Conservation (phyloP, 2,888 invertebrate genomes). For the Hyposoter dolosus region DNA sequence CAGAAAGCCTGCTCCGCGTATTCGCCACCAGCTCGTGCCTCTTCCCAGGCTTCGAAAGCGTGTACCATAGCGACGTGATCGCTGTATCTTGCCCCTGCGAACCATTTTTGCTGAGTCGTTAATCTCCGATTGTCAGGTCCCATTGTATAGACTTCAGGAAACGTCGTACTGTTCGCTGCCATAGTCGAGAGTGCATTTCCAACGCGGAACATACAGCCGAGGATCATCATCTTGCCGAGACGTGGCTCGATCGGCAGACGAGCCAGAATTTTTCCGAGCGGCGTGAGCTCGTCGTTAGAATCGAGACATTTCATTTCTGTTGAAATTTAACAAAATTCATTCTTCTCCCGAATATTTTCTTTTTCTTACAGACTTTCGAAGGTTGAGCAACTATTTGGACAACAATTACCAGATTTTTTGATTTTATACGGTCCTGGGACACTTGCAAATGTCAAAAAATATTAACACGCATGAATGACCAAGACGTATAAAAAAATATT, state of each 20-base stretch:
- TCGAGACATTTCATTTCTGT: conserved; percentile 97
- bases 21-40: conserved; percentile 89
- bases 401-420: too few species aligned
- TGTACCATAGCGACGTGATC: conserved; percentile 98
- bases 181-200: conserved; percentile 97
- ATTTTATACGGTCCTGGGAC: too few species aligned
- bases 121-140: conserved; percentile 91
- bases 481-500: too few species aligned
- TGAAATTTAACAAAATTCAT: not conserved
- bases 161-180: conserved; percentile 97
- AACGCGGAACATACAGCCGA: conserved; percentile 95
- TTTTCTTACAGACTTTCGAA: too few species aligned
- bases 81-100: conserved; percentile 94
- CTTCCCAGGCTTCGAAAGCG: conserved; percentile 94
- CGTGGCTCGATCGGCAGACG: conserved; percentile 98
- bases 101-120: conserved; percentile 92
- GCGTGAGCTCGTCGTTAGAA: conserved; percentile 94
- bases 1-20: conserved; percentile 94
- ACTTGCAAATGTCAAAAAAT: too few species aligned
- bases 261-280: conserved; percentile 96
- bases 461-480: too few species aligned
- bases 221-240: conserved; percentile 98
- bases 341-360: too few species aligned
- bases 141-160: conserved; percentile 96
- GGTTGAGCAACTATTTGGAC: too few species aligned